These are phyloP conservation scores for Colletes latitarsis DNA, from an alignment of 1,140 invertebrate genomes.

Conservation along the genomic window DNA sequence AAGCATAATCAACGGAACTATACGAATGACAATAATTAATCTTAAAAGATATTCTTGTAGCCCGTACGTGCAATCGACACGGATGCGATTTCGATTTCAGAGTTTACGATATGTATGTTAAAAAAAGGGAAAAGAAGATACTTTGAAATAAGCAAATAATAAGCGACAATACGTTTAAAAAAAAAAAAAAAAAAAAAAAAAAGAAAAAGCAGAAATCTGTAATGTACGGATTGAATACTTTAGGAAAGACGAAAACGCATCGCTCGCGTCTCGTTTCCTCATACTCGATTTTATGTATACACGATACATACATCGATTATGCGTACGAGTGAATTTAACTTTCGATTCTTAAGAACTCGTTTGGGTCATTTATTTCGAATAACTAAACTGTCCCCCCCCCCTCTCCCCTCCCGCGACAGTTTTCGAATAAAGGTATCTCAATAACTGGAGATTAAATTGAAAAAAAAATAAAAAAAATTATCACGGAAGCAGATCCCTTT, in stretches of 20 bases:
- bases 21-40: conserved; percentile 63
- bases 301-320: conserved; percentile 6
- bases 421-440: too few species aligned
- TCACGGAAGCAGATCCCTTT: neutral
- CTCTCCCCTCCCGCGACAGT: neutral
- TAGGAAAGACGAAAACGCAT: neutral
- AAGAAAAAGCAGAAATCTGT: too few species aligned
- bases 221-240: neutral
- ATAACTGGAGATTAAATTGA: neutral
- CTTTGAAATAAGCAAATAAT: neutral
- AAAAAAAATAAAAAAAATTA: neutral
- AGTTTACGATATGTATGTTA: neutral
- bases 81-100: conserved; percentile 39
- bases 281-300: neutral
- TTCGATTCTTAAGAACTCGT: conserved; percentile 4
- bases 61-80: conserved; percentile 44
- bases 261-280: neutral
- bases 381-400: neutral
- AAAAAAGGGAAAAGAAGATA: neutral
- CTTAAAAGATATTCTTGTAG: conserved; percentile 48
- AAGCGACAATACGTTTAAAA: conserved; percentile 10
- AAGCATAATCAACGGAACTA: conserved; percentile 52
- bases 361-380: neutral
- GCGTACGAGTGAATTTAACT: conserved; percentile 18
- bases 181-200: neutral